Evolutionary conservation across 2,113 vertebrate genomes (phyloP), one percentile per base, ranked within the genome.

Genomic region (Colinus virginianus): DNA sequence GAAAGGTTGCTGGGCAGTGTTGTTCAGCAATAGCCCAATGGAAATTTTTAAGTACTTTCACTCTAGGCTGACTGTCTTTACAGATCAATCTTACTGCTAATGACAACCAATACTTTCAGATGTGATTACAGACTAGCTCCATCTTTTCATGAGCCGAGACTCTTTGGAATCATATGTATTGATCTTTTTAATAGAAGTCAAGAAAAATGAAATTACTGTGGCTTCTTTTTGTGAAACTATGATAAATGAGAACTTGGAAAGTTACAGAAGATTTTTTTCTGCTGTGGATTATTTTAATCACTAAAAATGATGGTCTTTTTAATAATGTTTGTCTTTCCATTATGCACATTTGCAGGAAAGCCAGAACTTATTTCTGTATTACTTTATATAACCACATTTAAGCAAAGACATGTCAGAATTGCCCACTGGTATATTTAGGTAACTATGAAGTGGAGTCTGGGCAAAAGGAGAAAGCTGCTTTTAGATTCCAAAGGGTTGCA

Each of bases 141-240:
- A 98, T 98, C 98, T 98, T 98, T 97, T 97, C 96, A 97, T 96
- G 96, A 98, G 96, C 96, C 96, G 98, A 98, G 98, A 98, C 98
- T 98, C 98, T 97, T 97, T 98, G 98, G 98, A 98, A 98, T 98
- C 98, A 97, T 98, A 98, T 92, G 97, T 98, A 98, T 98, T 98
- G 98, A 98, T 98, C 98, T 97, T 97, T 97, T 98, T 98, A 98
- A 98, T 98, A 98, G 98, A 98, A 98, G 98, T 98, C 98, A 98
- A 97, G 97, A 98, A 97, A 98, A 98, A 98, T 98, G 98, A 98
- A 98, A 98, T 98, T 98, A 98, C 97, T 18, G 76, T 88, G 96
- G 95, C 97, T 98, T 97, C 97, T 98, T 98, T 97, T 84, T 84
- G 97, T 96, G 98, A 98, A 98, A 98, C 96, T 97, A 98, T 98